A percentile compares a stretch with the other conserved stretches of the same genome.
These are phyloP conservation scores for Cyclophora albipunctata DNA, from an alignment of 2,888 invertebrate species.

Conservation along the genomic window DNA sequence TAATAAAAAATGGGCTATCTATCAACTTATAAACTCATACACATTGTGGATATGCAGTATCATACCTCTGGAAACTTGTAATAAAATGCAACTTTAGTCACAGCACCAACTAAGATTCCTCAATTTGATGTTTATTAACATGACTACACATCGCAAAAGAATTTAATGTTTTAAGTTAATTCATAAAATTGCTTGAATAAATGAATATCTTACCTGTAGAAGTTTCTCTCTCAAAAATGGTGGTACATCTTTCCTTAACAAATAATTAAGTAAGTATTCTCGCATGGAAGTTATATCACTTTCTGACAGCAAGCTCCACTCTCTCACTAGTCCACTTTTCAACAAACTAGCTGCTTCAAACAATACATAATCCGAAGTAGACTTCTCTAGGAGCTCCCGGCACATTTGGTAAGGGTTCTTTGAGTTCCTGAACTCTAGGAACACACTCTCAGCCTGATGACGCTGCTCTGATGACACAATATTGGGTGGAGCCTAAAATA, in stretches of 20 bases:
- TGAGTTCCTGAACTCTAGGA: slow-evolving; percentile 87
- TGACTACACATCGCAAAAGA: too few species aligned
- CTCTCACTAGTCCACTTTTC: slow-evolving; percentile 86
- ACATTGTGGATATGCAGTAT: too few species aligned
- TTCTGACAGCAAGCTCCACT: slow-evolving; percentile 85
- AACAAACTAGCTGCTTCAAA: slow-evolving; percentile 91
- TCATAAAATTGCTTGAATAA: neutral
- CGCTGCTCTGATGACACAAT: slow-evolving; percentile 85
- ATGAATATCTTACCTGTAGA: slow-evolving; percentile 68
- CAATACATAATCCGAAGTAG: slow-evolving; percentile 84
- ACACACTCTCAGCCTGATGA: slow-evolving; percentile 86
- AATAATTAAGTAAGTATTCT: slow-evolving; percentile 86
- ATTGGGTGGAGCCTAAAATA: slow-evolving; percentile 83
- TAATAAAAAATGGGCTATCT: too few species aligned
- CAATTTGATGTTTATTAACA: neutral
- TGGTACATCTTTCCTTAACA: slow-evolving; percentile 80
- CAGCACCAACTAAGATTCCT: neutral
- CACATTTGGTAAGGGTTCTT: slow-evolving; percentile 88
- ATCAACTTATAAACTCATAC: too few species aligned
- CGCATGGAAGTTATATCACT: slow-evolving; percentile 81
- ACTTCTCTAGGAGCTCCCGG: slow-evolving; percentile 84
- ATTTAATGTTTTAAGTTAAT: neutral
- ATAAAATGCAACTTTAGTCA: too few species aligned
- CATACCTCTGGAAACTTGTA: too few species aligned
- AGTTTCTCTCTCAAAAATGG: slow-evolving; percentile 85